Evolutionary conservation across 1,140 invertebrate species (phyloP), one percentile per base, ranked within the genome.

Genomic region (Tribolium madens): DNA sequence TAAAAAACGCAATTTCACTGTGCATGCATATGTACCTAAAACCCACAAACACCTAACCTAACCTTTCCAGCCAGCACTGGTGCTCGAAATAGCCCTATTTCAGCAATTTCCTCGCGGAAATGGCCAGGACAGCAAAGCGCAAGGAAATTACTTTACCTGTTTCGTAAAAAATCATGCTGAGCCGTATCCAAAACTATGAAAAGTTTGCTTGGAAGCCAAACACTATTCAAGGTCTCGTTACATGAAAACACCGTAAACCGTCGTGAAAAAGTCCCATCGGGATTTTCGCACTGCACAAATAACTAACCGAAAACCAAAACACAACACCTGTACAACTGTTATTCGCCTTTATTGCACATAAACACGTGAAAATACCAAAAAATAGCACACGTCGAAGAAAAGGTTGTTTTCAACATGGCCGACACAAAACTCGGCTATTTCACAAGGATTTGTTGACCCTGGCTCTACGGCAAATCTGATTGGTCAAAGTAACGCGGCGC

Each of bases 401-500:
- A 83, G 80, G 81, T 84, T 84, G 83, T 85, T 85, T 86, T 85
- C 85, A 86, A 86, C 83, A 86, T 86, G 85, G 85, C 85, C 81
- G 84, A 83, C 77, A 79, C 78, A 83, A 84, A 84, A 83, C 80
- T 83, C 81, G 79, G 83, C 77, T 82, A 83, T 83, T 83, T 78
- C 77, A 79, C 81, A 84, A 85, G 83, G 83, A 84, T 86, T 85
- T 86, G 85, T 86, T 86, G 85, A 86, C 85, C 85, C 85, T 86
- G 85, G 83, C 81, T 80, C 77, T 48, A 57, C 76, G 77, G 73
- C 76, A 64, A 75, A 78, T 81, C 80, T 80, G 73, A 85, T 86
- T 86, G 85, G 85, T 82, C 78, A 81, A 48, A 64, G 80, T 60
- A 80, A 68, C 75, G 78, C 73, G 80, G 76, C 77, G 81, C 57